Percentiles rank a stretch among this genome's conserved stretches.
These are phyloP conservation scores for Leucophenga montana DNA, from an alignment of 2,888 invertebrate species.

Conservation along the genomic window DNA sequence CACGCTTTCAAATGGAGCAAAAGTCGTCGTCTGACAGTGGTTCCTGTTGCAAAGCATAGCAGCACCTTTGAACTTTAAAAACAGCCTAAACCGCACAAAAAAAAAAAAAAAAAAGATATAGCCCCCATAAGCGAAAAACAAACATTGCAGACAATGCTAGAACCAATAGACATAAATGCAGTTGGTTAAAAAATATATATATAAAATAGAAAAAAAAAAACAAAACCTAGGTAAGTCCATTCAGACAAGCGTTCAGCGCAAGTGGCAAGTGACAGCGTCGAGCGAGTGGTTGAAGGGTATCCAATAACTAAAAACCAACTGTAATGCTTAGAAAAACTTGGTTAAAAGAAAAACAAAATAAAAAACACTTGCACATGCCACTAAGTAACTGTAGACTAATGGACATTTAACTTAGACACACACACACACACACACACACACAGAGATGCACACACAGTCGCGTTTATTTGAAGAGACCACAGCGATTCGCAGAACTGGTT, in stretches of 20 bases:
- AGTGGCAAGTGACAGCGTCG: not conserved
- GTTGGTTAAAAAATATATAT: too few species aligned
- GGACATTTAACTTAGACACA: conserved; percentile 10
- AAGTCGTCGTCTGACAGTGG: not conserved
- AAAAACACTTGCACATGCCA: conserved; percentile 7
- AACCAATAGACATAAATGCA: too few species aligned
- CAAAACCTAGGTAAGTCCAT: not conserved
- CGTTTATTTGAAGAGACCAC: not conserved
- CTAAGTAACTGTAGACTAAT: conserved; percentile 12
- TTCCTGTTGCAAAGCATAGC: conserved; percentile 17
- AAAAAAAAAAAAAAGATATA: conserved; percentile 1
- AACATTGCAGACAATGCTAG: too few species aligned
- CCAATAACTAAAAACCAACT: too few species aligned
- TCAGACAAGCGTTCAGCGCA: not conserved
- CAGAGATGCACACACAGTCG: not conserved
- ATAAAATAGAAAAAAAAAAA: not conserved
- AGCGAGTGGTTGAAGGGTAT: too few species aligned
- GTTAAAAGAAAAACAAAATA: not conserved
- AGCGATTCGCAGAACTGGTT: not conserved
- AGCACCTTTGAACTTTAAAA: conserved; percentile 23
- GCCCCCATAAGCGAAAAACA: not conserved
- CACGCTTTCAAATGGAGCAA: conserved; percentile 18
- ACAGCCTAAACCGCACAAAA: not conserved
- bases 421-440: conserved; percentile 1
- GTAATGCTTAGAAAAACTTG: not conserved